Base-by-base conservation (phyloP, 2,888 invertebrate species). In the Trichogramma dendrolimi region DNA sequence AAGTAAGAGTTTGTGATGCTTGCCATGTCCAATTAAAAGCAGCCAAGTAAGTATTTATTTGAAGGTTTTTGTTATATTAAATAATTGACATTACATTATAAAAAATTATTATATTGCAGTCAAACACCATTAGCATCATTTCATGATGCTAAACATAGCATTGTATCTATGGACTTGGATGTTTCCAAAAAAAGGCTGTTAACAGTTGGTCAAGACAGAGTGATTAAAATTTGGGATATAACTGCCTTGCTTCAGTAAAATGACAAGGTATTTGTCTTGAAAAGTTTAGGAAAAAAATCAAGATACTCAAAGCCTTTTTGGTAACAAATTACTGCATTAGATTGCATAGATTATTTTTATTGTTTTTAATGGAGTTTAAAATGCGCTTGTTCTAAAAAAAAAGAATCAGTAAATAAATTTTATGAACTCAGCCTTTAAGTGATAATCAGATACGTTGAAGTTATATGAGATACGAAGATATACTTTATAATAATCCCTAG, bases 171-270 rank as follows among this genome's bases (percentile, higher is more conserved):
- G 86, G 89, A 91, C 80, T 83, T 96, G 68, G 96, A 97, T 81
- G 93, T 94, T 78, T 87, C 91, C 56, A 87, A 91, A 51, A 92
- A 91, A 73, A 87, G 90, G 73, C 85, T 98, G 75, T 84, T 96
- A 66, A 95, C 97, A 4, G 92, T 96, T 49, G 98, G 98, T 39
- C 92, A 93, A 78, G 98, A 99, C 81, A 87, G 94, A 71, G 84
- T 96, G 71, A 94, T 99, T 75, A 97, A 98, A 82, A 85, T 94
- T 71, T 94, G 94, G 94, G 93, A 93, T 79, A 84, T 92, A 65
- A 85, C 89, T 60, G 87, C 89, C 55, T 81, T 90, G 69, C 75
- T 82, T 60, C 77, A 79, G 65, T 80, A 73, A 77, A 71, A 60
- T 57, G 62, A 54, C 53, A 59, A 42, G 49, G 49, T 48, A 39